Base-by-base conservation (phyloP, 2,113 vertebrate genomes). In the Ceyx cyanopectus region DNA sequence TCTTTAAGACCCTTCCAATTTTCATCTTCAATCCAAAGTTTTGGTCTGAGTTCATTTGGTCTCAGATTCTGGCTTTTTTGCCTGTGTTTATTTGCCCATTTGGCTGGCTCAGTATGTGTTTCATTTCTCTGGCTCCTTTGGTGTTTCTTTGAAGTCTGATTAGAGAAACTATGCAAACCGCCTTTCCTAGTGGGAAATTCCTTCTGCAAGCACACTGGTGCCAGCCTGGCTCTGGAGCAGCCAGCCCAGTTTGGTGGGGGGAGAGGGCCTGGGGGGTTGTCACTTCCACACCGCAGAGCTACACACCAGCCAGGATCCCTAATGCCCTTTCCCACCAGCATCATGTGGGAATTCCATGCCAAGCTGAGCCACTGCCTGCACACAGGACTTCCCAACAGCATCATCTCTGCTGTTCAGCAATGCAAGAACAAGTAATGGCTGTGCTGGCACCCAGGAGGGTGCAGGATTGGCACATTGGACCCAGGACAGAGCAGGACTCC, bases 141-240 rank as follows among this genome's bases (percentile, higher is more conserved):
- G 74, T 5, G 2, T 92, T 91, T 89, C 92, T 94, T 93, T 96
- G 94, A 95, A 96, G 91, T 92, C 53, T 90, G 87, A 91, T 92
- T 70, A 95, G 10, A 93, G 60, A 24, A 77, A 94, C 81, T 67
- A 80, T 45, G 65, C 75, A 87, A 94, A 83, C 72, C 1, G 8
- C 48, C 65, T 85, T 78, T 94, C 68, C 76, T 82, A 75, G 79
- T 60, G 79, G 81, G 79, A 94, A 92, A 60, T 94, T 53, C 76
- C 65, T 81, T 74, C 79, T 68, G 70, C 53, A 92, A 91, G 60
- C 53, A 32, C 1, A 5, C 0, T 9, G 43, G 17, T 92, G 61
- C 65, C 82, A 82, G 72, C 56, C 63, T 74, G 67, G 74, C 56
- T 60, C 26, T 23, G 72, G 14, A 89, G 26, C 32, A 74, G 74